Evolutionary conservation across 2,113 vertebrate genomes (phyloP).

Genomic region (Carassius auratus): DNA sequence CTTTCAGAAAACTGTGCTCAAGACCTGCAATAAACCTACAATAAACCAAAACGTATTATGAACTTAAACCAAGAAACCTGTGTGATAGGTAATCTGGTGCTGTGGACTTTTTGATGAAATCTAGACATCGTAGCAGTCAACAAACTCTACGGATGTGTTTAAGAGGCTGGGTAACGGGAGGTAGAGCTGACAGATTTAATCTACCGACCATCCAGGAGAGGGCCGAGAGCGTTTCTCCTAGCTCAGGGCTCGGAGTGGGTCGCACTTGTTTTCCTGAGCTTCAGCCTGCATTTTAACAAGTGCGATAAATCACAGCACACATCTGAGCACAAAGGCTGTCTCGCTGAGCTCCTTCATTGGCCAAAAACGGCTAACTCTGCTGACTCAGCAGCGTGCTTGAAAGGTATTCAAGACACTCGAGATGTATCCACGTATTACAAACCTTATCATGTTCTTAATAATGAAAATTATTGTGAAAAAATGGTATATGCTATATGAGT

Average conservation of each 20-base stretch:
- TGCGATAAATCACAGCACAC: conserved; percentile 71
- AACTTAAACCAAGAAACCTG: background rate
- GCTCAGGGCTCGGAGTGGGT: conserved; percentile 39
- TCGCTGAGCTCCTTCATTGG: conserved; percentile 40
- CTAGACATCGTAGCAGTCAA: background rate
- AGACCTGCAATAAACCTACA: background rate
- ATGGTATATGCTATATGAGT: background rate
- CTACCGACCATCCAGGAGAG: conserved; percentile 47
- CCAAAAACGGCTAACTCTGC: conserved; percentile 53
- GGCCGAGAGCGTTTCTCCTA: conserved; percentile 43
- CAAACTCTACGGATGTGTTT: conserved; percentile 10
- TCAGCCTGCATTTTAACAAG: conserved; percentile 75
- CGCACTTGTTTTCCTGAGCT: conserved; percentile 61
- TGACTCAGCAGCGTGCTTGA: conserved; percentile 56
- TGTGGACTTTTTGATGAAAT: conserved; percentile 15
- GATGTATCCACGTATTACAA: conserved; percentile 46
- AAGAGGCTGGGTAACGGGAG: conserved; percentile 7
- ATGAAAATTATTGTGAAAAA: conserved; percentile 41
- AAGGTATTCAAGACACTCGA: conserved; percentile 58
- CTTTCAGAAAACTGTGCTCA: background rate
- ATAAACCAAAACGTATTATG: background rate
- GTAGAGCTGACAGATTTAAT: conserved; percentile 51
- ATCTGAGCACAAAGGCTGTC: conserved; percentile 51
- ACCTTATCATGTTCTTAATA: conserved; percentile 25
- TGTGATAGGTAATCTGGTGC: background rate